phyloP scores from a whole-genome alignment of 2,888 invertebrate genomes.

The Tenthredo livida region DNA sequence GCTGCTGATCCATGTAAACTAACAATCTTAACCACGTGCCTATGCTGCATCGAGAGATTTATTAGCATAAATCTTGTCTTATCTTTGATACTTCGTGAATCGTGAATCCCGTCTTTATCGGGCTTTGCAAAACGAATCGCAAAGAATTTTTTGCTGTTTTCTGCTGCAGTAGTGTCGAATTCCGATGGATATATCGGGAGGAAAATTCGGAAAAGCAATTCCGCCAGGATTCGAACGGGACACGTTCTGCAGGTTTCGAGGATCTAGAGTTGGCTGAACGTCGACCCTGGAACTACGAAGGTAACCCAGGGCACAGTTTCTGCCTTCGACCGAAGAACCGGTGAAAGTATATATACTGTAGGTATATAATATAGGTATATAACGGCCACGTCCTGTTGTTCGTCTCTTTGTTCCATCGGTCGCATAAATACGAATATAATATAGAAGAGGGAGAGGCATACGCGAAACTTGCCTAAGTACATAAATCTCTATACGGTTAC shows the following conservation, averaged over 20 bases:
- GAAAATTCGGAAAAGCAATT: background rate
- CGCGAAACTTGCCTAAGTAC: background rate
- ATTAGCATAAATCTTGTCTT: background rate
- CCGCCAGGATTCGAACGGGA: background rate
- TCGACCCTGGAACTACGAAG: background rate
- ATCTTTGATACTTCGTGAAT: background rate
- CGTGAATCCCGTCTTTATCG: background rate
- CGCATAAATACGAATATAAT: background rate
- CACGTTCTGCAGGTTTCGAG: slow-evolving; percentile 41
- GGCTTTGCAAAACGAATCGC: background rate
- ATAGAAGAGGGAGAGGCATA: background rate
- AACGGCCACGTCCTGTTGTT: slow-evolving; percentile 39
- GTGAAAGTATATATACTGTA: slow-evolving; percentile 38
- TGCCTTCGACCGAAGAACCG: slow-evolving; percentile 37
- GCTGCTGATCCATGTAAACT: background rate
- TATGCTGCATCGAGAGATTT: background rate
- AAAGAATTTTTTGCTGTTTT: background rate
- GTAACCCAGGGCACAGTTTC: slow-evolving; percentile 22
- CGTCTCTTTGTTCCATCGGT: slow-evolving; percentile 37
- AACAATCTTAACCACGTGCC: background rate
- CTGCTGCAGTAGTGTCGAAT: background rate
- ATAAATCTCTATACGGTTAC: background rate
- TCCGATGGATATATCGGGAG: background rate
- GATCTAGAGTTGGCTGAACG: slow-evolving; percentile 50
- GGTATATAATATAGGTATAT: slow-evolving; percentile 1